Base-by-base conservation (phyloP, 2,888 invertebrate genomes). In the Salticus scenicus region DNA sequence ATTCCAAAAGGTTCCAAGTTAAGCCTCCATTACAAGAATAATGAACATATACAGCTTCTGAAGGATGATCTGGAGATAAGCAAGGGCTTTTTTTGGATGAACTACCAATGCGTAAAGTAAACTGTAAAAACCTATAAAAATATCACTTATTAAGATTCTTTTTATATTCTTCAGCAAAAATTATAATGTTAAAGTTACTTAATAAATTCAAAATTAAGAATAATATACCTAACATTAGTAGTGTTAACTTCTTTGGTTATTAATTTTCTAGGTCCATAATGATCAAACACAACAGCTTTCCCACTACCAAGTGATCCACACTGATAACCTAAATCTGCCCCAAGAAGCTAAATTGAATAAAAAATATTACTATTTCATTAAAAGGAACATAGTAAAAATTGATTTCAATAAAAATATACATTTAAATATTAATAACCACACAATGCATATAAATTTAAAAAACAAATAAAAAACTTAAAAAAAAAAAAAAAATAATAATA, bases 11-110 rank as follows among this genome's bases (percentile, higher is more conserved):
- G 17, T 88, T 66, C 92, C 92, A 92, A 4, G 89, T 89, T 0
- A 91, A 88, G 0, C 91, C 91, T 7, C 91, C 92, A 88, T 91
- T 89, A 87, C 91, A 92, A 0, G 91, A 90, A 86, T 89, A 90
- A 87, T 91, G 91, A 14, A 92, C 89, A 33, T 91, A 89, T 0
- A 92, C 90, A 10, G 89, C 89, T 87, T 91, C 91, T 5, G 88
- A 88, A 0, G 88, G 88, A 14, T 89, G 80, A 76, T 90, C 90
- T 27, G 91, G 91, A 2, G 91, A 89, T 0, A 91, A 91, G 88
- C 92, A 92, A 2, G 88, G 87, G 0, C 91, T 90, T 30, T 89
- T 89, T 4, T 88, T 88, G 0, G 91, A 91, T 42, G 89, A 88
- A 88, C 91, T 91, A 0, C 91, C 91, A 69, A 91, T 89, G 20